These are phyloP conservation scores for Musca domestica DNA, from an alignment of 1,140 invertebrate genomes.

Conservation along the genomic window DNA sequence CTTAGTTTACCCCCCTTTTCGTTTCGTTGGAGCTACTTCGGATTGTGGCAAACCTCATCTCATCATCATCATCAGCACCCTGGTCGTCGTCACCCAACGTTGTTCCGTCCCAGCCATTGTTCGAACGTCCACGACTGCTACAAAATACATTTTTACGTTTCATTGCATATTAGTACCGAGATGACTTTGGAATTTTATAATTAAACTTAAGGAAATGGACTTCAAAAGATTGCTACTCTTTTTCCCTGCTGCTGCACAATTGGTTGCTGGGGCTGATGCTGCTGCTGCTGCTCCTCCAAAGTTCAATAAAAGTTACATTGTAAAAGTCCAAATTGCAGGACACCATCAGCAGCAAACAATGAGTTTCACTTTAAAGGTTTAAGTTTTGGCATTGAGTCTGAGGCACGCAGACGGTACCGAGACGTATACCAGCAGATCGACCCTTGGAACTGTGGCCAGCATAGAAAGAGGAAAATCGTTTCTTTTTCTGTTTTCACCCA, in stretches of 20 bases:
- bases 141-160: slow-evolving; percentile 6
- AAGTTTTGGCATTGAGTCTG: not conserved
- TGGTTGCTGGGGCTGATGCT: not conserved
- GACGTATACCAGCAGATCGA: no score
- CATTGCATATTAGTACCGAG: slow-evolving; percentile 12
- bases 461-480: no score
- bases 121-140: not conserved
- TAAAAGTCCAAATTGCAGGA: not conserved
- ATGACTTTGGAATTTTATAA: slow-evolving; percentile 17
- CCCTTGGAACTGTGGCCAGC: no score
- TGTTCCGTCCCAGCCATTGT: not conserved
- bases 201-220: slow-evolving; percentile 12
- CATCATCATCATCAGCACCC: no score
- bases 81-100: no score
- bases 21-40: no score
- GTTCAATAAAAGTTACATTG: slow-evolving; percentile 15
- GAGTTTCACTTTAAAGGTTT: slow-evolving; percentile 8
- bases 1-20: no score
- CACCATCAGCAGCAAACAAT: not conserved
- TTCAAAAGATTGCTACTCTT: slow-evolving; percentile 3
- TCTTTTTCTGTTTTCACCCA: no score
- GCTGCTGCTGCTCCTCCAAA: not conserved
- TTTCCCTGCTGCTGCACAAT: not conserved
- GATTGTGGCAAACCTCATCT: no score
- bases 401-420: no score